A percentile compares a stretch with the other conserved stretches of the same genome.
Conservation (phyloP, 2,113 vertebrate genomes). For the Tragelaphus scriptus region DNA sequence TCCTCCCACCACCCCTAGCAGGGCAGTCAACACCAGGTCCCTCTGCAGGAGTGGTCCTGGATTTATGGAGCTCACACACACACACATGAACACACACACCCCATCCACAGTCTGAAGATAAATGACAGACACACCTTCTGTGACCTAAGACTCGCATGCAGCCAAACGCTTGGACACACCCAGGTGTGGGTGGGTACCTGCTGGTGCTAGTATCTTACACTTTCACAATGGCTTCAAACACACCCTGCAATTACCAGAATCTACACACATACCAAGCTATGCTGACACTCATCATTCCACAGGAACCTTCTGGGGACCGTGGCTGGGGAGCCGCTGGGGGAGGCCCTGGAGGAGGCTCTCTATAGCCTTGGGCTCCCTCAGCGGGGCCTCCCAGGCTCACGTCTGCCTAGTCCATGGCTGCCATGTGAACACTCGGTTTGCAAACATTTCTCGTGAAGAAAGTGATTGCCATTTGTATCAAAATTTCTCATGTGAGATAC, state of each 20-base stretch:
- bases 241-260: conserved; percentile 20
- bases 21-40: neutral
- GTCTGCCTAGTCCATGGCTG: rapidly evolving
- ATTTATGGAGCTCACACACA: neutral
- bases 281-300: neutral
- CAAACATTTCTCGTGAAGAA: neutral
- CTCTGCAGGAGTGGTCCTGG: neutral
- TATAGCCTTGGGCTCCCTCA: rapidly evolving
- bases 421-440: neutral
- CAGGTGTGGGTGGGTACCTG: neutral
- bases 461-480: neutral
- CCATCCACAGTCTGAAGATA: neutral
- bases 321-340: neutral
- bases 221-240: neutral
- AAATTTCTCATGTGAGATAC: neutral
- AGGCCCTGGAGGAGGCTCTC: neutral
- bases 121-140: neutral
- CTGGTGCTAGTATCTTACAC: neutral
- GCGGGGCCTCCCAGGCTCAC: neutral
- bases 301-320: neutral
- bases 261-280: neutral
- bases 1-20: neutral
- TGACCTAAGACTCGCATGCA: neutral
- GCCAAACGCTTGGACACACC: neutral
- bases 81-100: neutral